Evolutionary conservation across 1,140 invertebrate species (phyloP).

Genomic region (Varroa destructor): DNA sequence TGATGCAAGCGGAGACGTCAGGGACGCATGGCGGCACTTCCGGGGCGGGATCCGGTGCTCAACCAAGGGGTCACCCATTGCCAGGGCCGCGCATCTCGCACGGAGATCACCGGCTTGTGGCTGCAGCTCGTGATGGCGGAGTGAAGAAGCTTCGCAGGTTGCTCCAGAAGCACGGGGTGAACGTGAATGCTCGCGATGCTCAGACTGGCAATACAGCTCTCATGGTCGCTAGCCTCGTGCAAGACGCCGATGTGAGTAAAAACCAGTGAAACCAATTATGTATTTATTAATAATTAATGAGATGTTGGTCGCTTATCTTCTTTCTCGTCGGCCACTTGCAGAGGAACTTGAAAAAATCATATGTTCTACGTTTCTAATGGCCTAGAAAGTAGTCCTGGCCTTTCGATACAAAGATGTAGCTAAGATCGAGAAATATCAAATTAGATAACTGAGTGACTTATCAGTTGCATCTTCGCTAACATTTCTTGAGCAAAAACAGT

Average conservation of each 20-base stretch:
- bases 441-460: too few species aligned
- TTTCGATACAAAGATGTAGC: too few species aligned
- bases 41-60: not conserved
- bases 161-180: conserved; percentile 20
- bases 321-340: too few species aligned
- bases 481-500: too few species aligned
- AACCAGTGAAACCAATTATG: too few species aligned
- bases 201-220: conserved; percentile 23
- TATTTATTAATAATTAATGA: too few species aligned
- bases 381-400: too few species aligned
- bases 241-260: conserved; percentile 8
- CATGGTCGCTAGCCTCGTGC: conserved; percentile 23
- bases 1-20: conserved; percentile 20
- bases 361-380: too few species aligned
- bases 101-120: conserved; percentile 18
- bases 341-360: too few species aligned
- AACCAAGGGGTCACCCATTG: conserved; percentile 12
- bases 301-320: too few species aligned
- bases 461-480: too few species aligned
- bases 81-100: conserved; percentile 17
- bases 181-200: conserved; percentile 23
- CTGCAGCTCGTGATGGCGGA: conserved; percentile 13
- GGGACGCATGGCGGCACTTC: not conserved
- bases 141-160: conserved; percentile 23
- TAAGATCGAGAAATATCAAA: too few species aligned